These are phyloP conservation scores for Neolamprologus sp. DNA, from an alignment of 2,113 vertebrate species.

Conservation along the genomic window DNA sequence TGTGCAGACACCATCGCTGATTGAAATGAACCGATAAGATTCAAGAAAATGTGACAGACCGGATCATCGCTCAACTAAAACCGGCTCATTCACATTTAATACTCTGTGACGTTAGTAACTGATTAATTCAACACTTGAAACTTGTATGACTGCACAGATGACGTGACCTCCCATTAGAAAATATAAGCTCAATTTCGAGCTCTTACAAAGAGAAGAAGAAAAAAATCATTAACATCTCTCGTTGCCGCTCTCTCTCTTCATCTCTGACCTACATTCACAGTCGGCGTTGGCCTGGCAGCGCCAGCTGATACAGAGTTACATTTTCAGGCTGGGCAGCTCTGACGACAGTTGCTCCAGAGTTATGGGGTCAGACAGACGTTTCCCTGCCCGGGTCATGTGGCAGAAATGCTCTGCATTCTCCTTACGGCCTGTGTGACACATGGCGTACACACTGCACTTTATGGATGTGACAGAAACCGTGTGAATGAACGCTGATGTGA, in stretches of 20 bases:
- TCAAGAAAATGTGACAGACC: background rate
- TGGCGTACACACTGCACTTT: background rate
- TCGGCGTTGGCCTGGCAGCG: background rate
- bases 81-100: background rate
- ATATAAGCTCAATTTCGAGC: fast-evolving
- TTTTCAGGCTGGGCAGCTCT: background rate
- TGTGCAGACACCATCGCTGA: background rate
- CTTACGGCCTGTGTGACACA: background rate
- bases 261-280: constrained; percentile 39
- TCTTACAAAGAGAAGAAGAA: fast-evolving
- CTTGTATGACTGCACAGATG: background rate
- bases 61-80: background rate
- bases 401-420: constrained; percentile 3
- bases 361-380: constrained; percentile 53
- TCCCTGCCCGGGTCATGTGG: constrained; percentile 27
- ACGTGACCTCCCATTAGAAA: background rate
- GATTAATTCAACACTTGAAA: background rate
- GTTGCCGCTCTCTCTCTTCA: background rate
- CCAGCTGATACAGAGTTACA: background rate
- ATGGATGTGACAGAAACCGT: background rate
- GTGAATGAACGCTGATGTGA: background rate
- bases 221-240: background rate
- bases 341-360: constrained; percentile 44
- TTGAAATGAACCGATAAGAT: background rate
- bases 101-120: background rate